Evolutionary conservation across 1,140 invertebrate genomes (phyloP).

Genomic region (Pinna nobilis): DNA sequence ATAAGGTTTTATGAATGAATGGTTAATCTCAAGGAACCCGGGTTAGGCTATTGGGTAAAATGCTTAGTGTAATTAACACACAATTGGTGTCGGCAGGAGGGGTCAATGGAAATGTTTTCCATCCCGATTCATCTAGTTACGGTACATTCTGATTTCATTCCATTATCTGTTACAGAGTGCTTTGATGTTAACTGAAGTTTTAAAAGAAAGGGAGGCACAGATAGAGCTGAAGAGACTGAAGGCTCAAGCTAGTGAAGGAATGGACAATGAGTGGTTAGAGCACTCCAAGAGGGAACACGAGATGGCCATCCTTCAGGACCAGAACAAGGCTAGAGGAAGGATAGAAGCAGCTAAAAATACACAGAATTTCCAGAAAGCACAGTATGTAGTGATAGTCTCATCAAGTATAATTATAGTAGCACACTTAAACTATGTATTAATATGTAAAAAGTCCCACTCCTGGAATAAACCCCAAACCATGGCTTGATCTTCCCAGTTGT

Average conservation of each 20-base stretch:
- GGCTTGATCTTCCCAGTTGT: too few species aligned
- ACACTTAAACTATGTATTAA: too few species aligned
- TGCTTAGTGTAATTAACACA: too few species aligned
- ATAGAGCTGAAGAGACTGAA: constrained; percentile 71
- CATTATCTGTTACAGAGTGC: constrained; percentile 67
- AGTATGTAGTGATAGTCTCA: constrained; percentile 61
- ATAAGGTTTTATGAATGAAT: too few species aligned
- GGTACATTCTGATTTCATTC: neutral
- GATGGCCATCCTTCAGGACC: constrained; percentile 65
- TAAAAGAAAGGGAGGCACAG: constrained; percentile 75
- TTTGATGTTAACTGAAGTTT: constrained; percentile 71
- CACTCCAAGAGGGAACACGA: constrained; percentile 59
- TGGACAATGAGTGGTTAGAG: constrained; percentile 62
- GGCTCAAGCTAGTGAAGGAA: constrained; percentile 58
- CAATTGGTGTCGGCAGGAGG: too few species aligned
- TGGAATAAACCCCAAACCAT: too few species aligned
- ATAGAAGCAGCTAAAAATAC: constrained; percentile 56
- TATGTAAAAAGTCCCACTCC: too few species aligned
- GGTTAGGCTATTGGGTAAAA: too few species aligned
- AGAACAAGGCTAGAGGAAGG: constrained; percentile 57
- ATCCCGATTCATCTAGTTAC: too few species aligned
- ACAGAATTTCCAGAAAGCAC: constrained; percentile 64
- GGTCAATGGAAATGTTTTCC: too few species aligned
- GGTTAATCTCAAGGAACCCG: too few species aligned
- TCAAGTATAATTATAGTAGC: too few species aligned